Evolutionary conservation across 2,888 invertebrate species (phyloP), one percentile per base, ranked within the genome.

Genomic region (Athalia cordata): DNA sequence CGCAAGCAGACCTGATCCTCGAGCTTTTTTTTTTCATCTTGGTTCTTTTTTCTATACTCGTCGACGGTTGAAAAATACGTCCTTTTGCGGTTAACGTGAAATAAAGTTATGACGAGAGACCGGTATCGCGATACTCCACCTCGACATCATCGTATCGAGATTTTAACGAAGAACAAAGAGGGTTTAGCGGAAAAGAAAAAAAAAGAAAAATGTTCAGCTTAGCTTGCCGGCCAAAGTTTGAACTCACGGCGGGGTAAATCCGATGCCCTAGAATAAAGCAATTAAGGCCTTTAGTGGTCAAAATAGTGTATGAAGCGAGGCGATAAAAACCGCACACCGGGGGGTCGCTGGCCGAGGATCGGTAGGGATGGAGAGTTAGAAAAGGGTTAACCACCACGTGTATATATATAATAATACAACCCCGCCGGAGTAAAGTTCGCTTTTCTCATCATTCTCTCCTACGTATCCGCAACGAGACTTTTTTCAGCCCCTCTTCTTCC

Each of bases 281-380:
- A 77, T 77, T 65, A 65, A 77, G 15, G 50, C 76, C 76, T 55
- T 65, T 66, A 52, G 64, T 57, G 65, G 65, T 66, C 55, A 57
- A 77, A 77, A 65, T 57, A 65, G 65, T 55, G 55, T 77, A 55
- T 64, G 45, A 77, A 77, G 65, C 65, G 50, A 55, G 65, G 65
- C 76, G 66, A 77, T 77, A 57, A 66, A 77, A 77, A 75, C 75
- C 75, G 57, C 75, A 43, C n/a, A 11, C 11, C 47, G 43, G 9
- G 45, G 45, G 13, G 52, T 43, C 29, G 15, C 11, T 4, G 45
- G 15, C 15, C 13, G 45, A 9, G 59, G 74, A 29, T 45, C 5
- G 47, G 57, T 8, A 29, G 52, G 55, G 9, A n/a, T n/a, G 65
- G 11, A 11, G 55, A 29, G 50, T n/a, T n/a, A 57, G 76, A 77